Base-by-base conservation (phyloP, 2,797 vertebrate genomes). In the Lepidocolaptes lacrymiger region DNA sequence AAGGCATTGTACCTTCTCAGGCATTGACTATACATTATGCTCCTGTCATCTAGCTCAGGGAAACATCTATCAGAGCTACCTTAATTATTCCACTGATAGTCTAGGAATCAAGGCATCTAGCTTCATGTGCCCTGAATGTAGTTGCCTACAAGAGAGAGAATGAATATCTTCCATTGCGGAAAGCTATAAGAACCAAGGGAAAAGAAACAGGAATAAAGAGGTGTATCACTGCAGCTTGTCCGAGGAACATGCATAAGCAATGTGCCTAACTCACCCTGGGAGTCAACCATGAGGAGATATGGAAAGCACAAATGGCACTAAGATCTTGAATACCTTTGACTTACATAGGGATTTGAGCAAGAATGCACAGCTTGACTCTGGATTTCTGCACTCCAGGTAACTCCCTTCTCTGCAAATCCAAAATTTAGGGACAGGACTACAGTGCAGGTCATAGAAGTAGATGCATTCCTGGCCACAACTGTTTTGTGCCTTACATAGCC, bases 401-500 rank as follows among this genome's bases (percentile, higher is more conserved):
- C 27, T 87, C 51, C 34, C 5, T 55, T 55, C 30, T 62, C 37
- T 77, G 9, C 7, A 83, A 41, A 76, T 43, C 15, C 10, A 14
- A 37, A 55, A 36, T 44, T 49, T 69, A 39, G 30, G 11, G 37
- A 15, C 48, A 77, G 22, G 13, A 51, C 23, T 55, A 14, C 13
- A 15, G 14, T 21, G 8, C 21, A 75, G 52, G 16, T 30, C 20
- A 44, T 36, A 73, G 41, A 71, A 55, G 34, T 12, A 62, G 5
- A 10, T 32, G 5, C 11, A 20, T 64, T 88, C 74, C 48, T 67
- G 23, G 32, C 9, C 27, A 49, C 27, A 66, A 14, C 4, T 36
- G 6, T 21, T 88, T 59, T 16, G 14, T 56, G 10, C 5, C 17
- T 17, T 68, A 12, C 0, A 0, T 30, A 51, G 1, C 7, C 9